Percentiles rank a stretch among this genome's conserved stretches.
phyloP scores from a whole-genome alignment of 2,797 vertebrate species.

The Amazona finschi region DNA sequence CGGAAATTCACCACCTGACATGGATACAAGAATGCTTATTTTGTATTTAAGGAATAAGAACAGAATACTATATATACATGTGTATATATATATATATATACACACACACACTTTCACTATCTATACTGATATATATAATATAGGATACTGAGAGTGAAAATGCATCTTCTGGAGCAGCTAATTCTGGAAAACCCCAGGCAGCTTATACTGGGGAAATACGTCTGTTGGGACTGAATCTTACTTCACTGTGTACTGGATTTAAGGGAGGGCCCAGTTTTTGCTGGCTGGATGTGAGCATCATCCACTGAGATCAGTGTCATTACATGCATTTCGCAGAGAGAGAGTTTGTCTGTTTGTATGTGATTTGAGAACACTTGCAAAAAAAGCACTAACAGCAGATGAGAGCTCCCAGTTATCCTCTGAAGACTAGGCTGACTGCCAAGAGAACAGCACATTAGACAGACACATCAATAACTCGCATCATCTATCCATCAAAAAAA shows the following conservation, averaged over 20 bases:
- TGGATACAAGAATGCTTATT: neutral
- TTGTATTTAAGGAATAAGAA: neutral
- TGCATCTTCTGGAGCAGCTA: neutral
- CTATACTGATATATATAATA: neutral
- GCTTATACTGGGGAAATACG: fast-evolving
- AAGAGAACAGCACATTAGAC: neutral
- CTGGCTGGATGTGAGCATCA: neutral
- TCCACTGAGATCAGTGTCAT: neutral
- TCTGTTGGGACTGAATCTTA: neutral
- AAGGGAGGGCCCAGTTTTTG: neutral
- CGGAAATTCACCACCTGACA: neutral
- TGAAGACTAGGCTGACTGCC: constrained; percentile 31
- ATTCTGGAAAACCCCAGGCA: neutral
- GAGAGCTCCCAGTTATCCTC: constrained; percentile 15
- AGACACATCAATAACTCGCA: constrained; percentile 21
- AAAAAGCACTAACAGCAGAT: neutral
- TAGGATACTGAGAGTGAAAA: neutral
- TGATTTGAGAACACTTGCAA: neutral
- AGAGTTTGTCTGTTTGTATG: neutral
- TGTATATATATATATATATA: neutral
- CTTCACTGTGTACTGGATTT: neutral
- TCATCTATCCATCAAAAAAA: constrained; percentile 24
- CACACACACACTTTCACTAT: neutral
- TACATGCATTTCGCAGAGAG: neutral
- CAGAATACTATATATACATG: neutral